Percentiles rank a stretch among this genome's conserved stretches.
Evolutionary conservation across 2,113 vertebrate genomes (phyloP).

Genomic region (Neoarius graeffei): DNA sequence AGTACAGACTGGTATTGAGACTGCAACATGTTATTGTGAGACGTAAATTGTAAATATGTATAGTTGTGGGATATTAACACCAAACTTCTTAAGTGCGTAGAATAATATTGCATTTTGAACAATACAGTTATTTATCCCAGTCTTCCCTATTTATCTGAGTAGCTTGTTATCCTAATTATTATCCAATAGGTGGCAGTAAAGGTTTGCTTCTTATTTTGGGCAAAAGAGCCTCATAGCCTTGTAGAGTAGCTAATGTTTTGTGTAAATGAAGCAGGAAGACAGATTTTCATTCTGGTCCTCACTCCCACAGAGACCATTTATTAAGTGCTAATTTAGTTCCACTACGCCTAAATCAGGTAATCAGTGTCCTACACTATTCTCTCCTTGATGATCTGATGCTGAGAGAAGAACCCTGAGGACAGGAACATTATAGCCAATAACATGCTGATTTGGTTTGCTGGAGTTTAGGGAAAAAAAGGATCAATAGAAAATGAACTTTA

Average conservation of each 20-base stretch:
- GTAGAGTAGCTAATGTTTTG: neutral
- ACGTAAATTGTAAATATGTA: neutral
- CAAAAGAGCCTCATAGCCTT: neutral
- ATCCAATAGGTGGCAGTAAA: constrained; percentile 30
- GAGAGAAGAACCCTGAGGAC: neutral
- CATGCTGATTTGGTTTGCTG: neutral
- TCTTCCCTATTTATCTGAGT: too few species aligned
- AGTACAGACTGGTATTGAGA: neutral
- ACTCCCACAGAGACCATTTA: constrained; percentile 19
- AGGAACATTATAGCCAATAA: neutral
- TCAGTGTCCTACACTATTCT: neutral
- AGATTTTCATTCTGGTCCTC: neutral
- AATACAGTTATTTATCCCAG: neutral
- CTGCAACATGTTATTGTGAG: neutral
- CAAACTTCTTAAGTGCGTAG: neutral
- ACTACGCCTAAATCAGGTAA: neutral
- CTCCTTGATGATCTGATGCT: neutral
- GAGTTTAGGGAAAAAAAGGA: neutral
- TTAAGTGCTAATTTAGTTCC: constrained; percentile 22
- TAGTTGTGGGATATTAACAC: neutral
- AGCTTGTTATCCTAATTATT: neutral
- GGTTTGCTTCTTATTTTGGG: neutral
- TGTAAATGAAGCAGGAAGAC: neutral
- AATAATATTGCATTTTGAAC: neutral
- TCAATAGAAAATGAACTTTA: neutral